Evolutionary conservation across 2,113 vertebrate species (phyloP).

Genomic region (Euleptes europaea): DNA sequence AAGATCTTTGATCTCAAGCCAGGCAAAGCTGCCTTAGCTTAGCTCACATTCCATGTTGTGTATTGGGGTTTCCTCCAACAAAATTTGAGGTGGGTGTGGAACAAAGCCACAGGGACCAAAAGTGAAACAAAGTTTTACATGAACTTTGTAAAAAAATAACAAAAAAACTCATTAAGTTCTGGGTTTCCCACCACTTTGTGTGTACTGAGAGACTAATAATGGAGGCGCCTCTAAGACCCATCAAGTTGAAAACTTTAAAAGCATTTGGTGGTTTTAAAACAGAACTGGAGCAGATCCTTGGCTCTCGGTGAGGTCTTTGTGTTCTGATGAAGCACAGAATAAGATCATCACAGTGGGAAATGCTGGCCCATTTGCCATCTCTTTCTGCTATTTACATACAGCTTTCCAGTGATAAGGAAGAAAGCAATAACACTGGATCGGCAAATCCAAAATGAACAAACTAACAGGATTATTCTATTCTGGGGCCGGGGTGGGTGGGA

Average conservation of each 20-base stretch:
- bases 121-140: conserved; percentile 24
- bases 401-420: background rate
- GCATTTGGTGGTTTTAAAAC: background rate
- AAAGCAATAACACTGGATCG: background rate
- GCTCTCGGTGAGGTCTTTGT: background rate
- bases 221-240: conserved; percentile 28
- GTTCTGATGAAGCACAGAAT: background rate
- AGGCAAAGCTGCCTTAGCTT: background rate
- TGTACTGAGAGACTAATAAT: conserved; percentile 6
- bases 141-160: background rate
- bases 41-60: conserved; percentile 22
- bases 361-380: background rate
- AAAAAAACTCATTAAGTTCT: background rate
- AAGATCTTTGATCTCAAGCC: conserved; percentile 28
- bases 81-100: conserved; percentile 24
- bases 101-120: background rate
- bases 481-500: background rate
- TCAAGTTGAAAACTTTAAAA: conserved; percentile 25
- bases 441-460: background rate
- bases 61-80: conserved; percentile 27
- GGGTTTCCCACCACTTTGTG: fast-evolving
- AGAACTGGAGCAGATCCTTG: background rate
- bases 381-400: background rate
- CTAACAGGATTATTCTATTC: background rate
- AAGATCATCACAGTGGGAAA: background rate